A percentile compares a stretch with the other conserved stretches of the same genome.
Evolutionary conservation across 1,140 invertebrate species (phyloP).

Genomic region (Chionoecetes opilio): DNA sequence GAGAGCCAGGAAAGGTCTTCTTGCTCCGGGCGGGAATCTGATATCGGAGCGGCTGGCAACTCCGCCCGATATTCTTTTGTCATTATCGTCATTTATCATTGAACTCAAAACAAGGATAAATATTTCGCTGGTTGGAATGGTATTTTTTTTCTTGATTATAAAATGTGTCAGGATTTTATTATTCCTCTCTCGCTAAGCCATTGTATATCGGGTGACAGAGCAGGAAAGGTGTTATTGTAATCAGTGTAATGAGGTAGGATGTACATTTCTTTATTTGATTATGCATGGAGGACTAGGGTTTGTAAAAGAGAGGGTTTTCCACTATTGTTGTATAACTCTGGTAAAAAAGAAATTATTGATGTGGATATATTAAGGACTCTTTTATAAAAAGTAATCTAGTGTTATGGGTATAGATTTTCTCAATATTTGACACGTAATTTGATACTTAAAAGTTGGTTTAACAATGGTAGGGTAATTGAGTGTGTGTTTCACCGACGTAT

Average conservation of each 20-base stretch:
- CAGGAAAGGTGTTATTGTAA: conserved; percentile 5
- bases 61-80: background rate
- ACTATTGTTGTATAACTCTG: conserved; percentile 30
- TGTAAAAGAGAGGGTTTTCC: background rate
- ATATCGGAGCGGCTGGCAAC: conserved; percentile 11
- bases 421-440: conserved; percentile 15
- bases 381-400: conserved; percentile 19
- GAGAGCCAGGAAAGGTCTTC: conserved; percentile 5
- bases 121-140: background rate
- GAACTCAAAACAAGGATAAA: background rate
- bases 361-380: background rate
- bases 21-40: conserved; percentile 49
- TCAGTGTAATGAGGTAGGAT: conserved; percentile 2
- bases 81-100: background rate
- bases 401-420: background rate
- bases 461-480: background rate
- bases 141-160: background rate
- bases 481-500: background rate
- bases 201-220: background rate
- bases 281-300: conserved; percentile 6
- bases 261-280: conserved; percentile 31
- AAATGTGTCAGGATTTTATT: background rate
- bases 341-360: background rate
- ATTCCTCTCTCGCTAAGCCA: background rate
- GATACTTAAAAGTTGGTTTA: background rate